Percentiles rank a stretch among this genome's conserved stretches.
Conservation (phyloP, 2,113 vertebrate species). For the Salminus brasiliensis region DNA sequence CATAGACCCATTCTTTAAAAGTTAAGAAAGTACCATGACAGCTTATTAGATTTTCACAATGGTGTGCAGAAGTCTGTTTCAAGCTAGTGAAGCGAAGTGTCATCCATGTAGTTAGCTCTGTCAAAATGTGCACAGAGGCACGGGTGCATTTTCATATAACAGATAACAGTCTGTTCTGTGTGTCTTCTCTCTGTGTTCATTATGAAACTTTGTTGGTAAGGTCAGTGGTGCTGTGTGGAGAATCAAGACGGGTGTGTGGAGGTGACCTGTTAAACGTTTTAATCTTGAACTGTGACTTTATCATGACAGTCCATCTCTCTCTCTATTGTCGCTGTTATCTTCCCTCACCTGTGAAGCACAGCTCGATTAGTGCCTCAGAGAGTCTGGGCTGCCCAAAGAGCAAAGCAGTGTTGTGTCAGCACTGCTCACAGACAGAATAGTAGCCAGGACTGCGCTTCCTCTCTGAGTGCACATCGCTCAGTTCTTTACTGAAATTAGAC, state of each 20-base stretch:
- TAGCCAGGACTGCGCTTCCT: too few species aligned
- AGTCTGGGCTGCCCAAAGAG: neutral
- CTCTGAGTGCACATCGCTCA: too few species aligned
- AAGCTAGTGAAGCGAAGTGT: too few species aligned
- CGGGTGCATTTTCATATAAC: neutral
- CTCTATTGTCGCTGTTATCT: neutral
- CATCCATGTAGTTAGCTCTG: neutral
- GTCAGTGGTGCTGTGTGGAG: neutral
- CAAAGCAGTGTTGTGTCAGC: neutral
- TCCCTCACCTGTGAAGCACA: neutral
- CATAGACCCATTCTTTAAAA: too few species aligned
- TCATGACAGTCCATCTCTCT: constrained; percentile 16
- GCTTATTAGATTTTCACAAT: too few species aligned
- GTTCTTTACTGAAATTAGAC: too few species aligned
- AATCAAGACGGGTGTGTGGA: neutral
- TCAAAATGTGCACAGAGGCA: neutral
- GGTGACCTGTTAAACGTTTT: constrained; percentile 3
- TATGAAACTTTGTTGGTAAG: neutral
- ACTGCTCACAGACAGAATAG: neutral
- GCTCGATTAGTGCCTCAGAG: neutral
- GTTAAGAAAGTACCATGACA: too few species aligned
- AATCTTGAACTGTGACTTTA: constrained; percentile 3
- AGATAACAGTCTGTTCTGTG: neutral
- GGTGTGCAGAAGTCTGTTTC: too few species aligned
- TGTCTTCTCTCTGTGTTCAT: neutral